A percentile compares a stretch with the other conserved stretches of the same genome.
Evolutionary conservation across 1,140 invertebrate species (phyloP).

Genomic region (Anastatus disparis): DNA sequence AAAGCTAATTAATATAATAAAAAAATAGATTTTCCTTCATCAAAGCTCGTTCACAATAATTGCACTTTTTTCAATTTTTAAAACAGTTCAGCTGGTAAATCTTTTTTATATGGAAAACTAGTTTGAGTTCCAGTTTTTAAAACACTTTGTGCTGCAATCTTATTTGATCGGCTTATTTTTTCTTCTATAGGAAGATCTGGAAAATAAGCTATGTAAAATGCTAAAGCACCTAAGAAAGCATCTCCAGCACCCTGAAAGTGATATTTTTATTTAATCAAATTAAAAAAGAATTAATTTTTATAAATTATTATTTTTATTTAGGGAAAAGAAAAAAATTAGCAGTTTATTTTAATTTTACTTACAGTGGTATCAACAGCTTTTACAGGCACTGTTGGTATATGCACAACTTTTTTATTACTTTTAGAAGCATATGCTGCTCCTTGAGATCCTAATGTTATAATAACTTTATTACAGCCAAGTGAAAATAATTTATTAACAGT

Average conservation of each 20-base stretch:
- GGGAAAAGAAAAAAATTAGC: neutral
- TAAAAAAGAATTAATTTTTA: slow-evolving; percentile 60
- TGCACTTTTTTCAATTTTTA: too few relatives aligned
- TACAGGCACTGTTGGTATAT: slow-evolving; percentile 73
- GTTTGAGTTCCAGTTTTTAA: slow-evolving; percentile 84
- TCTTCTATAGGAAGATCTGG: slow-evolving; percentile 71
- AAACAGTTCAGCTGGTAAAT: slow-evolving; percentile 65
- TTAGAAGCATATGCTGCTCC: slow-evolving; percentile 77
- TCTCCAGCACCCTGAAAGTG: slow-evolving; percentile 93
- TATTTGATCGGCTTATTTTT: slow-evolving; percentile 76
- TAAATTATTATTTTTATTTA: neutral
- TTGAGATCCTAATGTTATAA: slow-evolving; percentile 83
- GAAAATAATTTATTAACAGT: slow-evolving; percentile 72
- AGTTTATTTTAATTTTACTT: slow-evolving; percentile 53
- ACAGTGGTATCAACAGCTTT: slow-evolving; percentile 89
- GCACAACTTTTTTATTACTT: slow-evolving; percentile 62
- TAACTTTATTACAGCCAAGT: slow-evolving; percentile 79
- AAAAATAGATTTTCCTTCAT: too few relatives aligned
- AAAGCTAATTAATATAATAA: too few relatives aligned
- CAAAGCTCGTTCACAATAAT: too few relatives aligned
- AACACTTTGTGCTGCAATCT: slow-evolving; percentile 82
- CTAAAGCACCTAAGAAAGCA: slow-evolving; percentile 89
- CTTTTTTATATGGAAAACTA: slow-evolving; percentile 76
- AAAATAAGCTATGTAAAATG: slow-evolving; percentile 77
- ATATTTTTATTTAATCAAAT: too few relatives aligned